These are phyloP conservation scores for Fundulus diaphanus DNA, from an alignment of 2,797 vertebrate species.

Conservation along the genomic window DNA sequence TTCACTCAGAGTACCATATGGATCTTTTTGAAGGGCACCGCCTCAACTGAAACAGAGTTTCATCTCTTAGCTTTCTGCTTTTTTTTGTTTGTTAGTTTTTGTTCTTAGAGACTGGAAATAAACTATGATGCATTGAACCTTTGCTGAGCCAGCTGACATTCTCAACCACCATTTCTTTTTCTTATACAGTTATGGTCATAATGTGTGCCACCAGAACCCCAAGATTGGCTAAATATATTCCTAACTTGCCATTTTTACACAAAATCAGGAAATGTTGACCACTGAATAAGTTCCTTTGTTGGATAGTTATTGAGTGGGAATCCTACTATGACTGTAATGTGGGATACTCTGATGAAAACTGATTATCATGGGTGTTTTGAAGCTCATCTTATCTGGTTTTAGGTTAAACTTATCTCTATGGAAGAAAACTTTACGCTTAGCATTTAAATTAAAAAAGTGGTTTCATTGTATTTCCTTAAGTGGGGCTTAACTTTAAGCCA, in stretches of 20 bases:
- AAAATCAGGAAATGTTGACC: not conserved
- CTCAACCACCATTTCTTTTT: not conserved
- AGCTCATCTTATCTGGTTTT: not conserved
- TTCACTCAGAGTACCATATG: no score
- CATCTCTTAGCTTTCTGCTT: no score
- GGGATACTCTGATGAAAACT: not conserved
- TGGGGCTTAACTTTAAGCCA: not conserved
- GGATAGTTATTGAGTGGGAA: not conserved
- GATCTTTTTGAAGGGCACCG: no score
- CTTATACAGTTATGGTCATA: not conserved
- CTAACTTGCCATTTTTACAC: not conserved
- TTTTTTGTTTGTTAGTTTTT: no score
- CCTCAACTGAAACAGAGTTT: no score
- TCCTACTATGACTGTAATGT: not conserved
- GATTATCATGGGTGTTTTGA: not conserved
- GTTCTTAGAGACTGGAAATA: no score
- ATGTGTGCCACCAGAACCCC: not conserved
- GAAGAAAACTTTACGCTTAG: not conserved
- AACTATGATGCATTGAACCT: no score
- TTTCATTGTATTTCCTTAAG: not conserved
- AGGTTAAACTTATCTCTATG: not conserved
- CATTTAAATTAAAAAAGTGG: not conserved
- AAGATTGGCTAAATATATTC: not conserved
- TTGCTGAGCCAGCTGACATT: not conserved
- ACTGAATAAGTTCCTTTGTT: not conserved